Evolutionary conservation across 2,888 invertebrate species (phyloP), one percentile per base, ranked within the genome.

Genomic region (Diarsia brunnea): DNA sequence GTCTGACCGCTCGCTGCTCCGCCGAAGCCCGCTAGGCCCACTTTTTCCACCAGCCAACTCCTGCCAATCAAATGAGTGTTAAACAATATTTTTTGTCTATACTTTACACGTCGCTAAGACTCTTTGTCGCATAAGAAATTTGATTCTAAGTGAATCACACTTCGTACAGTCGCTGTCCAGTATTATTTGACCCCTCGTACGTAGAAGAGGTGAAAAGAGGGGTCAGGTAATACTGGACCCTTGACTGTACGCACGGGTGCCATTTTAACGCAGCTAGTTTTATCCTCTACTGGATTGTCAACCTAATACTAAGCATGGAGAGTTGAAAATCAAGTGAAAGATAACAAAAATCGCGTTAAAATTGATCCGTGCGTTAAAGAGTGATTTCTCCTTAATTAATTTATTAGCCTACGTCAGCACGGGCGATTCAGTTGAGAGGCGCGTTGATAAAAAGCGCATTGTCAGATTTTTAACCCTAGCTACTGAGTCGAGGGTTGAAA

Each of bases 21-120:
- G 91, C 53, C 96, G 91, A 64, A 93, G 87, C 7, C 93, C 94
- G 82, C 95, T 94, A 27, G 93, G 91, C 43, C 93, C 95, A 83
- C 95, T 95, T 87, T 93, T 95, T 66, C 95, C 95, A 47, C 95
- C 95, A 69, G 95, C 95, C 92, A 96, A 92, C 92, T 96, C 96
- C 96, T 96, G 91, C 58, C 80, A 82, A 78, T 66, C 68, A 66
- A 0, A 76, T 12, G 2, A 83, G 31, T 24, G 55, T 72, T 72
- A 85, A 51, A 83, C 74, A 61, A 58, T 74, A 68, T 72, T 74
- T 71, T 75, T 73, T 64, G 78, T 63, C 78, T 61, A 71, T 49
- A 73, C 10, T 83, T 58, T 60, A 63, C 47, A 27, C 51, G 67
- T 43, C 68, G 82, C 14, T 31, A 31, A n/a, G 73, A 66, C 55